A percentile compares a stretch with the other conserved stretches of the same genome.
phyloP scores from a whole-genome alignment of 2,888 invertebrate genomes.

The Thumatha senex region DNA sequence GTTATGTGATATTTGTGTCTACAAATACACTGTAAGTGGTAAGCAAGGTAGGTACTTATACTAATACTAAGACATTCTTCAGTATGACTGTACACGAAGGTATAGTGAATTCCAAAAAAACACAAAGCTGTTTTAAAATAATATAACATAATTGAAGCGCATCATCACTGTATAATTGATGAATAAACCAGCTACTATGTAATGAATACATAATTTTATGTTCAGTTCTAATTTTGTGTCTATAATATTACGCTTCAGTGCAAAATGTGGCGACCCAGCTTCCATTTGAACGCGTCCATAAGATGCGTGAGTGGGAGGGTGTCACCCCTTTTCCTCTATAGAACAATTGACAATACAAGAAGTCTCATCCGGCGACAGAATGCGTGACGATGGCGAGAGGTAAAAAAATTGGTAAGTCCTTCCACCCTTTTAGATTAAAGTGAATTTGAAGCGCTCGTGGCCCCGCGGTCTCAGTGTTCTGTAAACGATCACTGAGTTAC shows the following conservation, averaged over 20 bases:
- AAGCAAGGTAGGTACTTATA: slow-evolving; percentile 14
- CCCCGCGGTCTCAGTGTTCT: no score
- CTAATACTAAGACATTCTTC: slow-evolving; percentile 8
- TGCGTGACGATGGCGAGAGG: slow-evolving; percentile 49
- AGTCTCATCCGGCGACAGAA: slow-evolving; percentile 58
- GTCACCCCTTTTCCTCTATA: slow-evolving; percentile 69
- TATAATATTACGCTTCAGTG: background rate
- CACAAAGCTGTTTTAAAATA: no score
- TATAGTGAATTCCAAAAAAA: no score
- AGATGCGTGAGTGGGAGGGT: slow-evolving; percentile 73
- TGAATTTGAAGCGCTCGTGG: no score
- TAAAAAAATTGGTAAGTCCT: slow-evolving; percentile 41
- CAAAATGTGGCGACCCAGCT: slow-evolving; percentile 50
- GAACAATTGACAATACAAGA: slow-evolving; percentile 62
- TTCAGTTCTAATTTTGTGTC: no score
- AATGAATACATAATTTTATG: background rate
- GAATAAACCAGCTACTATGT: background rate
- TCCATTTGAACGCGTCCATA: slow-evolving; percentile 52
- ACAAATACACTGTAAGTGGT: slow-evolving; percentile 17
- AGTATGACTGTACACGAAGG: no score
- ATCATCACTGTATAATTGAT: no score
- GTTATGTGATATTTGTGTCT: slow-evolving; percentile 43
- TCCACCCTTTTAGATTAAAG: slow-evolving; percentile 5
- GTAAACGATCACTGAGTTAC: no score
- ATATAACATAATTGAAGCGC: no score